Evolutionary conservation across 2,113 vertebrate genomes (phyloP).

Genomic region (Phocoena sinus): DNA sequence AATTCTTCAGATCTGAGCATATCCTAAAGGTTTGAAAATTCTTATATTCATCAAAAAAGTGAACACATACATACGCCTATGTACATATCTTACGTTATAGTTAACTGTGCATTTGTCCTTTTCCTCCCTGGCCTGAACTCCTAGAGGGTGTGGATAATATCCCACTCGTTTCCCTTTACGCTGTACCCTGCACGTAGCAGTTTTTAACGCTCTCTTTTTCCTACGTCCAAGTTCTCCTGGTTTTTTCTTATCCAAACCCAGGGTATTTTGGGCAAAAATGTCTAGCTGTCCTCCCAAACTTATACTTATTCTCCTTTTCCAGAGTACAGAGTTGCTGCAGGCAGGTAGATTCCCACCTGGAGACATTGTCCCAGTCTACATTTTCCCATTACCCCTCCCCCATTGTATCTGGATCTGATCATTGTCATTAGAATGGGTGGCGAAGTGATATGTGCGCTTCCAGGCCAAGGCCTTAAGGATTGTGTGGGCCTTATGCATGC

Average conservation of each 20-base stretch:
- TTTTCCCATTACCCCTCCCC: background rate
- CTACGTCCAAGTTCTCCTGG: background rate
- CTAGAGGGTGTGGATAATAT: rapidly evolving
- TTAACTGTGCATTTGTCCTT: background rate
- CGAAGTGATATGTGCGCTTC: background rate
- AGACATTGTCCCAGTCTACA: background rate
- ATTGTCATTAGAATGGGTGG: background rate
- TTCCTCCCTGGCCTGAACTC: background rate
- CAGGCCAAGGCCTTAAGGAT: background rate
- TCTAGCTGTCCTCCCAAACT: background rate
- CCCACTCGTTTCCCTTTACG: background rate
- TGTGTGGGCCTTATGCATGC: rapidly evolving
- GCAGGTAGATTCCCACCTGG: no score
- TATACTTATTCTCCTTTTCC: background rate
- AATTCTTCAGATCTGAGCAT: background rate
- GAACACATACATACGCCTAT: background rate
- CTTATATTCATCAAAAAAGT: background rate
- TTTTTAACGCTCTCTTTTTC: background rate
- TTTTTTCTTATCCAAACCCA: background rate
- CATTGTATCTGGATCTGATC: background rate
- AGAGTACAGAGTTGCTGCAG: background rate
- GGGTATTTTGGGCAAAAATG: background rate
- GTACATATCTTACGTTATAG: background rate
- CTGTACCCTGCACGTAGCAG: background rate
- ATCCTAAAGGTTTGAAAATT: background rate